Base-by-base conservation (phyloP, 2,888 invertebrate genomes). In the Parnassius apollo region DNA sequence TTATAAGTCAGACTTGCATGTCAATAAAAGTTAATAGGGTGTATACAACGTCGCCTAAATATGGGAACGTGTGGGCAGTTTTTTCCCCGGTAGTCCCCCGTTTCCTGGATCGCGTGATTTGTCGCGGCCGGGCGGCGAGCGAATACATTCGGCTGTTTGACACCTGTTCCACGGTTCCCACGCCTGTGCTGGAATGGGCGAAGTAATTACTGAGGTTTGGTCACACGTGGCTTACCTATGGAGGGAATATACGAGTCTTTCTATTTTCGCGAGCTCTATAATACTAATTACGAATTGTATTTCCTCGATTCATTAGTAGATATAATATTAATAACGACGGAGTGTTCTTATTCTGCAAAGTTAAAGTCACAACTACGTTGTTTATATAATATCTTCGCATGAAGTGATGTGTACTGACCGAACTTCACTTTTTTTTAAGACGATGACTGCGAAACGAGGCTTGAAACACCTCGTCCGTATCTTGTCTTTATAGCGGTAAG, bases 161-260 rank as follows among this genome's bases (percentile, higher is more conserved):
- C 86, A 88, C 88, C 88, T 88, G 88, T 87, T 81, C 66, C 62
- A 46, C 61, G 53, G 80, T 86, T 88, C 88, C 85, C 88, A 88
- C 88, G 88, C 71, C 8, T 46, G 18, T 35, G 52, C 11, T 10
- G 53, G 25, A 45, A n/a, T 42, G 35, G 12, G 9, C 42, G 42
- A 44, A 35, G 52, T 52, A 13, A 57, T 57, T 9, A 44, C 57
- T 35, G 52, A n/a, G 25, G 46, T 35, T 13, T 18, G 46, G 57
- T 53, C 58, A 25, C 62, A 58, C 49, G 54, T 62, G 57, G 52
- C 10, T 46, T 46, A 51, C 10, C n/a, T 9, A 13, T 53, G 53
- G 42, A n/a, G 53, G 53, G 42, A 42, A 42, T 46, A 4, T 25
- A 25, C 25, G 25, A 25, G 25, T 25, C 25, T 7, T 25, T 25